Base-by-base conservation (phyloP, 2,888 invertebrate genomes). In the Pyralis farinalis region DNA sequence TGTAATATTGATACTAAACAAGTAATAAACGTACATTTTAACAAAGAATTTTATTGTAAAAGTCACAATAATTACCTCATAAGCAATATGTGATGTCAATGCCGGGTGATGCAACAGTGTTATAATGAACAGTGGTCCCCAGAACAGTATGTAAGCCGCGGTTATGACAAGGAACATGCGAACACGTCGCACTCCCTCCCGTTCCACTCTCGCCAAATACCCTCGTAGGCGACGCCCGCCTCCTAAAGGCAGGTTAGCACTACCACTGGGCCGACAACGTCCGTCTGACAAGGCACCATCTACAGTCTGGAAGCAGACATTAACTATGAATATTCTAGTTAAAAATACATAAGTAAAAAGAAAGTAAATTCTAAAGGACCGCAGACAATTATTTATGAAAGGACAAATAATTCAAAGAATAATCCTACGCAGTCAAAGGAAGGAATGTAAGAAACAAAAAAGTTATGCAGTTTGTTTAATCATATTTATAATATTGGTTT, bases 41-140 rank as follows among this genome's bases (percentile, higher is more conserved):
- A n/a, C n/a, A n/a, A n/a, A n/a, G n/a, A n/a, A n/a, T n/a, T n/a
- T n/a, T n/a, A n/a, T n/a, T n/a, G n/a, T n/a, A n/a, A n/a, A n/a
- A n/a, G n/a, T n/a, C n/a, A n/a, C n/a, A 16, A 16, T 16, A 16
- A 66, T 65, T 50, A 94, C 94, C 92, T 95, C 95, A 78, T 94
- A 94, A 49, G 94, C 93, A 49, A 94, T 90, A 53, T 93, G 92
- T 53, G 92, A 93, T 34, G 94, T 94, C 51, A 94, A 88, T 35
- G 93, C 86, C 2, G 94, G 94, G 68, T 95, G 95, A 70, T 94
- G 93, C 40, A 94, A 90, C 48, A 96, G 86, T 1, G 96, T 96
- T 56, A 96, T 94, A 55, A 96, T 91, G 83, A 97, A 97, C 49
- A 97, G 87, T 8, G 97, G 97, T 48, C 96, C 96, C 97, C 97